These are phyloP conservation scores for Subacronicta megacephala DNA, from an alignment of 2,888 invertebrate species.

Conservation along the genomic window DNA sequence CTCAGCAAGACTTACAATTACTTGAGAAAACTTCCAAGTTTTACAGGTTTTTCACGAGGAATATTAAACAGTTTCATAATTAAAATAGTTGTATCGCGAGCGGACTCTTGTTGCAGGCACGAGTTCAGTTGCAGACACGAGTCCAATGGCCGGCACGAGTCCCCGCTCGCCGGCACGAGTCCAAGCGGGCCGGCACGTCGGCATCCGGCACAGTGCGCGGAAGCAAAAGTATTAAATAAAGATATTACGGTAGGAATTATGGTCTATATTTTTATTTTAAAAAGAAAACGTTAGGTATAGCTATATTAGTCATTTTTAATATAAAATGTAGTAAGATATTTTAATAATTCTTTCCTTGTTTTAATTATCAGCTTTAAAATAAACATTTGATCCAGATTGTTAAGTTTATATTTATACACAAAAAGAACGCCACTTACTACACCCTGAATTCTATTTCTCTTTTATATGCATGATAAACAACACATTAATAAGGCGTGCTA, in stretches of 20 bases:
- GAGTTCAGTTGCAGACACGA: constrained; percentile 13
- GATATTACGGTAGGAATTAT: constrained; percentile 1
- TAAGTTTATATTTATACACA: no score
- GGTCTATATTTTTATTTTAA: no score
- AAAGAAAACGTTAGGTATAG: no score
- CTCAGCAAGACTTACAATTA: constrained; percentile 25
- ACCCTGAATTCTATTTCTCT: no score
- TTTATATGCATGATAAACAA: background rate
- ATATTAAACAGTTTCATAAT: constrained; percentile 63
- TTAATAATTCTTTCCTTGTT: no score
- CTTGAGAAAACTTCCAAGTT: constrained; percentile 21
- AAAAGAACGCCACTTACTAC: no score
- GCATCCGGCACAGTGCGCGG: constrained; percentile 18
- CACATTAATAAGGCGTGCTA: constrained; percentile 13
- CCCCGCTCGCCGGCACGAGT: constrained; percentile 16
- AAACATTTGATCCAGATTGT: no score
- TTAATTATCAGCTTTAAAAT: no score
- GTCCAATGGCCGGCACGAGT: constrained; percentile 23
- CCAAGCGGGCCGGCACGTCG: constrained; percentile 24
- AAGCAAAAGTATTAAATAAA: constrained; percentile 23
- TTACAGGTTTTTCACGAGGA: constrained; percentile 46
- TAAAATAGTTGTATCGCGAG: constrained; percentile 56
- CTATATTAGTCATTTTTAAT: no score
- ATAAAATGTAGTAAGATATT: no score
- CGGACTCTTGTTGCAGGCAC: background rate